Evolutionary conservation across 1,140 invertebrate species (phyloP).

Genomic region (Harpegnathos saltator): DNA sequence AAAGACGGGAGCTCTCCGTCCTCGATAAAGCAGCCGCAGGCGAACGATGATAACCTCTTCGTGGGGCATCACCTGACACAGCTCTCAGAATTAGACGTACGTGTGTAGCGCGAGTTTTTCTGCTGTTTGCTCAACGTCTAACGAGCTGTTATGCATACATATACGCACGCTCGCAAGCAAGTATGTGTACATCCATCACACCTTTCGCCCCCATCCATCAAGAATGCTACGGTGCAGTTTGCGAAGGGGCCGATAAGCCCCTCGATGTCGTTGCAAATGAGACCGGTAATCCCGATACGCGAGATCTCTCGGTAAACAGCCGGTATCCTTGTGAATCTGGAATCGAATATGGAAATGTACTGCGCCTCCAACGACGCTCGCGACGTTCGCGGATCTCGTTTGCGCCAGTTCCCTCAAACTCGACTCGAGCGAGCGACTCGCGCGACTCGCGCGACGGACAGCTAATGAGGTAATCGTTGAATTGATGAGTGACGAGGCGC

Average conservation of each 20-base stretch:
- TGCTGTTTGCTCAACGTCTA: slow-evolving; percentile 40
- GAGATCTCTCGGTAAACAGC: slow-evolving; percentile 26
- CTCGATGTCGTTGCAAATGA: slow-evolving; percentile 20
- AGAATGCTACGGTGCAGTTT: neutral
- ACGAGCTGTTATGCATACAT: slow-evolving; percentile 32
- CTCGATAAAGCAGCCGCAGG: no score
- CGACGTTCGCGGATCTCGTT: no score
- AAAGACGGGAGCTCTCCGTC: no score
- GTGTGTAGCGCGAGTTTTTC: neutral
- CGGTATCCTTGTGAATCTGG: neutral
- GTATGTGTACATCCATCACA: slow-evolving; percentile 35
- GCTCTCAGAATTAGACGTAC: slow-evolving; percentile 25
- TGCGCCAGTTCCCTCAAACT: no score
- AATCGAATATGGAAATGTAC: slow-evolving; percentile 9
- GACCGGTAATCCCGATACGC: neutral
- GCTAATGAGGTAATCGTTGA: no score
- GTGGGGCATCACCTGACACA: slow-evolving; percentile 43
- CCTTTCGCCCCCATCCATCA: neutral
- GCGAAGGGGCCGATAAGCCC: slow-evolving; percentile 11
- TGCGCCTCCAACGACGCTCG: no score
- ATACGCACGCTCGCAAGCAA: neutral
- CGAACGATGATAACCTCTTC: slow-evolving; percentile 25
- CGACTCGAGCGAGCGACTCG: no score
- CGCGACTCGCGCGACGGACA: no score
- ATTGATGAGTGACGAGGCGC: no score